Evolutionary conservation across 2,797 vertebrate genomes (phyloP).

Genomic region (Hypotaenidia okinawae): DNA sequence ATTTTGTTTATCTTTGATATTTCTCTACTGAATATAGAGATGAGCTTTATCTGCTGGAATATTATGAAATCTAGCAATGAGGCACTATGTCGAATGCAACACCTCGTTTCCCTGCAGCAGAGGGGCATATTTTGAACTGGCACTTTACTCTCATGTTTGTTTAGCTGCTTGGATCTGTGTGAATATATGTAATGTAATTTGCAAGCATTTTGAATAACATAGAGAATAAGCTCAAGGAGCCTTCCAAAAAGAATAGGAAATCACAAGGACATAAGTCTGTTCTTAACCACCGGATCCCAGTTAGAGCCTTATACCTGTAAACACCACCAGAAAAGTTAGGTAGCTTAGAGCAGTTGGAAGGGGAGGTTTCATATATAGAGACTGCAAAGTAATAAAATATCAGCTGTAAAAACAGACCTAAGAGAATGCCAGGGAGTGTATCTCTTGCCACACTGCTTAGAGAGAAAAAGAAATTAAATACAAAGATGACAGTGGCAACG

Average conservation of each 20-base stretch:
- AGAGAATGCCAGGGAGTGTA: neutral
- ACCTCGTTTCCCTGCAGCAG: neutral
- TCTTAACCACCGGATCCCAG: neutral
- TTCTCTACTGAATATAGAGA: neutral
- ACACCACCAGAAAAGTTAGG: neutral
- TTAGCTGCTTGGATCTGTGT: neutral
- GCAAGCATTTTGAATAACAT: neutral
- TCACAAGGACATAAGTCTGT: neutral
- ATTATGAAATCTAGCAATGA: neutral
- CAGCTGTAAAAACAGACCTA: neutral
- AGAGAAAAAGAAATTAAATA: neutral
- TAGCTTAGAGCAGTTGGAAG: neutral
- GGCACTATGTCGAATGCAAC: neutral
- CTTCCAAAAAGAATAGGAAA: neutral
- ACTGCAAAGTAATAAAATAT: neutral
- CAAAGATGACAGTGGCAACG: neutral
- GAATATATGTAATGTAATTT: neutral
- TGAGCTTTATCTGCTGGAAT: neutral
- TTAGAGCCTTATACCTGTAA: neutral
- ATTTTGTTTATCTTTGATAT: neutral
- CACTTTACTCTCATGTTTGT: neutral
- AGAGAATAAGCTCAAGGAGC: neutral
- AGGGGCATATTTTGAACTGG: neutral
- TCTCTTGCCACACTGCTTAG: neutral
- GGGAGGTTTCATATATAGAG: neutral